Percentiles rank a stretch among this genome's conserved stretches.
Evolutionary conservation across 2,888 invertebrate species (phyloP).

Genomic region (Lingula anatina): DNA sequence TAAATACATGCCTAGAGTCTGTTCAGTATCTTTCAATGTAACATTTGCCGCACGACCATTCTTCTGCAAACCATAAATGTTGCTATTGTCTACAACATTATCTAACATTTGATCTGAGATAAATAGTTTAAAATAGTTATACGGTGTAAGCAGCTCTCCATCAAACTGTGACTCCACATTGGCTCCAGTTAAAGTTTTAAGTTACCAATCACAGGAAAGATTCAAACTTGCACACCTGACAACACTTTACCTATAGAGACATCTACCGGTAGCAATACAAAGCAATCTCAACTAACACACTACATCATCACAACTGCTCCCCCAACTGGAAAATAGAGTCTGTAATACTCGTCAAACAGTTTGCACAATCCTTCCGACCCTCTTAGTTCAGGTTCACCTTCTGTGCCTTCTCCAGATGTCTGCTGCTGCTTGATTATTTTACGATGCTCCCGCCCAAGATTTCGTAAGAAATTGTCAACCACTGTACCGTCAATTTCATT

Average conservation of each 20-base stretch:
- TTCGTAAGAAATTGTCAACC: neutral
- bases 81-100: conserved; percentile 2
- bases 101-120: neutral
- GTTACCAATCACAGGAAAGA: too few relatives aligned
- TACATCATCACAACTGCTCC: too few relatives aligned
- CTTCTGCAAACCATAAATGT: conserved; percentile 5
- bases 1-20: conserved; percentile 12
- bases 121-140: conserved; percentile 5
- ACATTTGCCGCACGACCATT: conserved; percentile 1
- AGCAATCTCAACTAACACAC: too few relatives aligned
- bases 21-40: conserved; percentile 8
- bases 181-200: too few relatives aligned
- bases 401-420: neutral
- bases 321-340: neutral
- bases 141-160: neutral
- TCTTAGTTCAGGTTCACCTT: neutral
- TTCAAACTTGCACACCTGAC: too few relatives aligned
- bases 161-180: too few relatives aligned
- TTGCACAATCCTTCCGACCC: neutral
- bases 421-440: neutral
- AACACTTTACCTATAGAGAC: too few relatives aligned
- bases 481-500: neutral
- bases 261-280: too few relatives aligned
- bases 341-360: neutral
- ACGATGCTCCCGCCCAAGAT: neutral